Evolutionary conservation across 2,888 invertebrate genomes (phyloP).

Genomic region (Epicampocera succincta): DNA sequence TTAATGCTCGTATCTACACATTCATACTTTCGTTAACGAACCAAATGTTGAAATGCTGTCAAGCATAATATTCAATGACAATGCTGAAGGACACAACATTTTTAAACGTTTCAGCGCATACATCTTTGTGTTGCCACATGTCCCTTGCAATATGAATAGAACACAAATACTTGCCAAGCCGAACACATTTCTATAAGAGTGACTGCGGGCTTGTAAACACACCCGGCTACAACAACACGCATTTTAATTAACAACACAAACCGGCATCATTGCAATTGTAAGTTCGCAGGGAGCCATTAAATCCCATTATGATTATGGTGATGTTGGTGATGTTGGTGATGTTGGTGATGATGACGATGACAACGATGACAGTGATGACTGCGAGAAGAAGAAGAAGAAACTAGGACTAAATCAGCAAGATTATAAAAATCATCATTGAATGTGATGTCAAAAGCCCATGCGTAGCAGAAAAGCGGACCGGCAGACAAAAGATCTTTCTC

Average conservation of each 20-base stretch:
- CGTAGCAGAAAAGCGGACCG: too few species aligned
- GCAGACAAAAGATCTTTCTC: too few species aligned
- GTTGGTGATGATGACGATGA: background rate
- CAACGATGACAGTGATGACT: constrained; percentile 5
- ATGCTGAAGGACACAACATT: constrained; percentile 46
- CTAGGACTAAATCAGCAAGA: background rate
- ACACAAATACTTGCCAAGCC: constrained; percentile 1
- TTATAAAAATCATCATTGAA: background rate
- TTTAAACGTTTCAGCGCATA: constrained; percentile 49
- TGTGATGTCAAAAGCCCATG: too few species aligned
- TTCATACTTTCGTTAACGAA: constrained; percentile 12
- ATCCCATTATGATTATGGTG: constrained; percentile 35
- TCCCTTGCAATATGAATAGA: constrained; percentile 46
- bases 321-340: constrained; percentile 25
- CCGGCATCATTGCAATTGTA: constrained; percentile 59
- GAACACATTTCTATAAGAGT: constrained; percentile 4
- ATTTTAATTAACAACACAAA: constrained; percentile 66
- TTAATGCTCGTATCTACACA: background rate
- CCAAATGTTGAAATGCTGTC: constrained; percentile 40
- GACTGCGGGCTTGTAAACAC: constrained; percentile 29
- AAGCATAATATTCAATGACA: constrained; percentile 43
- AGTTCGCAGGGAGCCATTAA: constrained; percentile 25
- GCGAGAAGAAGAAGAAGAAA: background rate
- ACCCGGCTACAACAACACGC: constrained; percentile 24
- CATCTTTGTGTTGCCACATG: constrained; percentile 42